Evolutionary conservation across 2,797 vertebrate genomes (phyloP).

Genomic region (Prunella strophiata): DNA sequence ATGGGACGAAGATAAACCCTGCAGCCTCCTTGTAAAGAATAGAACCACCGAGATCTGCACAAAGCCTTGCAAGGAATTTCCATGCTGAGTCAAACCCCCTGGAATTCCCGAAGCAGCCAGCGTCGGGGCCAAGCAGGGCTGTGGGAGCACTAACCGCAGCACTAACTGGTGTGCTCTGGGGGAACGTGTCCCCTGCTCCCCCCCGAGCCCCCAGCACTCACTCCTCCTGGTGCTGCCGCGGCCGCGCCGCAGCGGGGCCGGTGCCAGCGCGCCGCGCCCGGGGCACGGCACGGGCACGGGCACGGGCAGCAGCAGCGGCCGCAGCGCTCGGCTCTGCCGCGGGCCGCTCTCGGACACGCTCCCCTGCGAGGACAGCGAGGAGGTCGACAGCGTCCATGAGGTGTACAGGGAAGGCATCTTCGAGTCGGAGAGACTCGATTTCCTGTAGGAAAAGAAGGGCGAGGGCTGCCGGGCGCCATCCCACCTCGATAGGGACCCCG

Average conservation of each 20-base stretch:
- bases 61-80: not conserved
- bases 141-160: fast-evolving
- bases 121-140: not conserved
- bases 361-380: conserved; percentile 87
- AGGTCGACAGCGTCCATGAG: conserved; percentile 74
- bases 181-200: fast-evolving
- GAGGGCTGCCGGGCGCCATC: not conserved
- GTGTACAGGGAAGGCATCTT: conserved; percentile 79
- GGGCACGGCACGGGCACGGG: conserved; percentile 71
- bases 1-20: not conserved
- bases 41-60: not conserved
- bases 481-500: not conserved
- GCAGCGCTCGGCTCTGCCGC: conserved; percentile 73
- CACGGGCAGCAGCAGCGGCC: conserved; percentile 80
- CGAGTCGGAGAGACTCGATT: conserved; percentile 84
- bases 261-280: conserved; percentile 52
- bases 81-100: fast-evolving
- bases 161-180: not conserved
- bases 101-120: not conserved
- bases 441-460: conserved; percentile 78
- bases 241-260: conserved; percentile 82
- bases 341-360: conserved; percentile 79
- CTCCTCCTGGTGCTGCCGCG: conserved; percentile 79
- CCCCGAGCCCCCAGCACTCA: conserved; percentile 38
- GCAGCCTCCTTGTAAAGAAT: not conserved